Conservation (phyloP, 2,113 vertebrate species). For the Furnarius figulus region DNA sequence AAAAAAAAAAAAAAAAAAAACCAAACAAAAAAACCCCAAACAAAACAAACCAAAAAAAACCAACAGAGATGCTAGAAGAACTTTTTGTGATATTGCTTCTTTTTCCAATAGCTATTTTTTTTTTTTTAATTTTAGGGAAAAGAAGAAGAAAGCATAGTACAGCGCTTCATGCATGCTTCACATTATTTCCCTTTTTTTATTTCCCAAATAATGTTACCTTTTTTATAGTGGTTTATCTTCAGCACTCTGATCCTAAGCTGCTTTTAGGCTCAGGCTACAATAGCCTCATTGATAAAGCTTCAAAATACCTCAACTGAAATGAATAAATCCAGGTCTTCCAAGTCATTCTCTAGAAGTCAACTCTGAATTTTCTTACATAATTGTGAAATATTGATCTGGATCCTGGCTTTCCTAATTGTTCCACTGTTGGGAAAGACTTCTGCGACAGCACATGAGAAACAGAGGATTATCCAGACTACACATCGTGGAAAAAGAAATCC, state of each 20-base stretch:
- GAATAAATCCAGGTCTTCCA: background rate
- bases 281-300: background rate
- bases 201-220: background rate
- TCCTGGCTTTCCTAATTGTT: background rate
- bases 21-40: no score
- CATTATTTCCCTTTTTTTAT: background rate
- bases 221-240: background rate
- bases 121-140: background rate
- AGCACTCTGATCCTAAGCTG: background rate
- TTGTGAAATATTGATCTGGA: background rate
- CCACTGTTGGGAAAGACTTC: no score
- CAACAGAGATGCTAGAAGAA: background rate
- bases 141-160: background rate
- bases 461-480: no score
- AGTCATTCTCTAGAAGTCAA: background rate
- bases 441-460: no score
- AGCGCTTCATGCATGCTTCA: background rate
- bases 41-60: no score
- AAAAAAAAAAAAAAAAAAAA: no score
- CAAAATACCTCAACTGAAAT: background rate
- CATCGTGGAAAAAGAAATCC: no score
- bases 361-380: background rate
- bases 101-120: background rate
- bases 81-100: background rate
- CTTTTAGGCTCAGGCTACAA: background rate